phyloP scores from a whole-genome alignment of 1,140 invertebrate genomes.

The Trachymyrmex cornetzi region DNA sequence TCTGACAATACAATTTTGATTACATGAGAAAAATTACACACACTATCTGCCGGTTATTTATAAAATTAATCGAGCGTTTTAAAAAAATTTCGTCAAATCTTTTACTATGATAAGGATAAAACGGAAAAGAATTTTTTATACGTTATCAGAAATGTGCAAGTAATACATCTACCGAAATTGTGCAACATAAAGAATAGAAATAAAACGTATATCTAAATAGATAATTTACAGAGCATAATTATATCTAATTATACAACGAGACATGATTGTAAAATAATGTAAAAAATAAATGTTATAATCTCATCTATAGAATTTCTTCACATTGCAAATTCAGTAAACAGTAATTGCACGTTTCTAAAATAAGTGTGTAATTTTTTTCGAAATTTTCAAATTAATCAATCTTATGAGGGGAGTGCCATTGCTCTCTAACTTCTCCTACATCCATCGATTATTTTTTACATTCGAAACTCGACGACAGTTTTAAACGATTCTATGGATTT shows the following conservation, averaged over 20 bases:
- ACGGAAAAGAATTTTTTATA: background rate
- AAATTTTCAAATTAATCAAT: slow-evolving; percentile 24
- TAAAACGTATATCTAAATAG: background rate
- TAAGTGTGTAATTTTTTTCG: slow-evolving; percentile 21
- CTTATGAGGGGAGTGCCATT: background rate
- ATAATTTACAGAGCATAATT: slow-evolving; percentile 13
- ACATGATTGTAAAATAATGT: slow-evolving; percentile 16
- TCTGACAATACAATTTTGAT: slow-evolving; percentile 69
- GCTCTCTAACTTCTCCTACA: slow-evolving; percentile 29
- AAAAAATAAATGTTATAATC: background rate
- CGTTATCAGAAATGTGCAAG: background rate
- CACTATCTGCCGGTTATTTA: slow-evolving; percentile 40
- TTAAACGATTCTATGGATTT: slow-evolving; percentile 27
- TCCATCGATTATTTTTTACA: slow-evolving; percentile 56
- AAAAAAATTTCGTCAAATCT: background rate
- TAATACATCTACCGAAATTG: background rate
- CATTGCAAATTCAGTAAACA: background rate
- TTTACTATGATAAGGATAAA: background rate
- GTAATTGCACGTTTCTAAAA: slow-evolving; percentile 17
- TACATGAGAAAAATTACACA: slow-evolving; percentile 76
- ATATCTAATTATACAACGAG: background rate
- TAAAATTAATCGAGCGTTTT: background rate
- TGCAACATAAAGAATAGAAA: background rate
- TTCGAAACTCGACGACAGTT: slow-evolving; percentile 40
- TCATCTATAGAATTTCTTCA: background rate